These are phyloP conservation scores for Teleiodes luculella DNA, from an alignment of 2,888 invertebrate genomes.

Conservation along the genomic window DNA sequence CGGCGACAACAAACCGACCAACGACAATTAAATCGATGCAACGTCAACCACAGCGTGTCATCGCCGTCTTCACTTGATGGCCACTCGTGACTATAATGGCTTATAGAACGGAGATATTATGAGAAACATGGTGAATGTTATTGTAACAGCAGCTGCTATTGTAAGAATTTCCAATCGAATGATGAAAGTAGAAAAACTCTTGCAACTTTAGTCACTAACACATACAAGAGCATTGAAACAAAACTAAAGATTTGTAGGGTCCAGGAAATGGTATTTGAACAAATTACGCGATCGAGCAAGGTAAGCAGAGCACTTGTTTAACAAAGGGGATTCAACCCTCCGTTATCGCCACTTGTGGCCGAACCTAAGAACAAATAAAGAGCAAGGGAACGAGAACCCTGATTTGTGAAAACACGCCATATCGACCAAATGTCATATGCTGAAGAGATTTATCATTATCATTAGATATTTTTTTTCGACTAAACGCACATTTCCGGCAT, in stretches of 20 bases:
- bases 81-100: constrained; percentile 16
- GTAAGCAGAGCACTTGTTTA: constrained; percentile 46
- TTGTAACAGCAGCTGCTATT: neutral
- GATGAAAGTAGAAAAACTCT: no score
- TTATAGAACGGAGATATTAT: neutral
- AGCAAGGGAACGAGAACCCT: constrained; percentile 41
- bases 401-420: constrained; percentile 36
- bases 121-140: neutral
- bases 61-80: constrained; percentile 22
- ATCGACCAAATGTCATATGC: no score
- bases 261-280: constrained; percentile 39
- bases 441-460: no score
- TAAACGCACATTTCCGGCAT: no score
- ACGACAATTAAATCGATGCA: constrained; percentile 61
- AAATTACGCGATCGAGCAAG: constrained; percentile 56
- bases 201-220: no score
- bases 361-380: constrained; percentile 60
- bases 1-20: constrained; percentile 27
- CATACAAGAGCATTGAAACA: neutral
- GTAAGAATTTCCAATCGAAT: no score
- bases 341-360: constrained; percentile 44
- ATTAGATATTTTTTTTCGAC: no score
- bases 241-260: neutral
- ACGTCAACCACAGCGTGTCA: constrained; percentile 38
- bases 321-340: constrained; percentile 55